phyloP scores from a whole-genome alignment of 2,888 invertebrate genomes.

The Minunthozetes semirufus region DNA sequence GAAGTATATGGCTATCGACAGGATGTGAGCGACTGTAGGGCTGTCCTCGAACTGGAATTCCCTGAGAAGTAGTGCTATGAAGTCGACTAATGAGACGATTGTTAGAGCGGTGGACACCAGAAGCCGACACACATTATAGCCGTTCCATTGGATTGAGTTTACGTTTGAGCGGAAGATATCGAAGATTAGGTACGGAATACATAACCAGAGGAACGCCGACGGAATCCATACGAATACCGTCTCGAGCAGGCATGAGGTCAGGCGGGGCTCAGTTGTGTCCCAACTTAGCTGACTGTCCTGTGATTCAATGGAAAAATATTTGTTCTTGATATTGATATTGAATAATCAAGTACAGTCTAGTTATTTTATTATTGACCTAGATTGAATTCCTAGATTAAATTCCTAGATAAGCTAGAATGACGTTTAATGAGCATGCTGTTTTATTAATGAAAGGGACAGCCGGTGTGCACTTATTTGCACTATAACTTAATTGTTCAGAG shows the following conservation, averaged over 20 bases:
- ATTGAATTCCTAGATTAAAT: too few relatives aligned
- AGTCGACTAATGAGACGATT: neutral
- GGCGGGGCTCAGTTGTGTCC: constrained; percentile 69
- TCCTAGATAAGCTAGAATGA: too few relatives aligned
- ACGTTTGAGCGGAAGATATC: neutral
- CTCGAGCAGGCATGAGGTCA: constrained; percentile 85
- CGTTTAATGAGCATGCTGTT: too few relatives aligned
- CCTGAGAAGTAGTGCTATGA: neutral
- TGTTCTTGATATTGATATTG: too few relatives aligned
- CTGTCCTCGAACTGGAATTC: neutral
- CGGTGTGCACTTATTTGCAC: too few relatives aligned
- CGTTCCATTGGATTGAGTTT: constrained; percentile 20
- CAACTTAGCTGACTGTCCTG: constrained; percentile 50
- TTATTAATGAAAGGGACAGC: too few relatives aligned
- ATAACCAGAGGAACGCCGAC: constrained; percentile 5
- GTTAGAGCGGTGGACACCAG: neutral
- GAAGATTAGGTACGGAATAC: constrained; percentile 19
- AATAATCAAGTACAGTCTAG: too few relatives aligned
- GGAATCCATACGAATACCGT: constrained; percentile 85
- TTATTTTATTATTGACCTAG: too few relatives aligned
- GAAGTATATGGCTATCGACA: neutral
- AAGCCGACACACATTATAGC: constrained; percentile 6
- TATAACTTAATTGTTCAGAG: too few relatives aligned
- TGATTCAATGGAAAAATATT: too few relatives aligned
- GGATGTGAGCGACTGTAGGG: neutral